Base-by-base conservation (phyloP, 1,140 invertebrate species). In the Daktulosphaira vitifoliae region DNA sequence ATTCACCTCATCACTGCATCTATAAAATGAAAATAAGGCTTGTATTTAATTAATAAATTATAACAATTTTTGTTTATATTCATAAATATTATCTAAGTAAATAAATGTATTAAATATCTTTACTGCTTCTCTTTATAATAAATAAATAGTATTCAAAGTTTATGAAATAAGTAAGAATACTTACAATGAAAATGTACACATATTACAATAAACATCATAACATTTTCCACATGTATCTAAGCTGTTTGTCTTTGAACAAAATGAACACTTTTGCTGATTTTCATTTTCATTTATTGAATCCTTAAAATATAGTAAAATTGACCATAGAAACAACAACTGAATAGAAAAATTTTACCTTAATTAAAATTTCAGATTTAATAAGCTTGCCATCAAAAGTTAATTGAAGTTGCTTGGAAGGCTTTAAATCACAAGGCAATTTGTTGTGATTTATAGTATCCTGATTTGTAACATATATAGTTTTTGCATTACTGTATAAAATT, bases 151-250 rank as follows among this genome's bases (percentile, higher is more conserved):
- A n/a, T n/a, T n/a, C 29, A 33, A 33, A 33, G 5, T 5, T 33
- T 33, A 33, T 33, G 5, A 33, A 33, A 33, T 33, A 33, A n/a
- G n/a, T 11, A 33, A 16, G n/a, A 26, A 29, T 48, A 48, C 56
- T 62, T 46, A 62, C 56, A 62, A 62, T 15, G 25, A 33, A 9
- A 62, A 62, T 62, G 42, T 29, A 62, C 42, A 62, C 42, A 62
- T 62, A n/a, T 48, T 48, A 11, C 56, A 62, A 62, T 46, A 62
- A 46, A 48, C n/a, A 2, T 62, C 56, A 46, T 15, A 3, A 46
- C 56, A 62, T 33, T 20, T 33, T 11, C 11, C 56, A 48, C 56
- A 62, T 13, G 46, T 20, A 48, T 62, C 56, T 22, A 62, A 62
- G 8, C 29, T 62, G 18, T 48, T 42, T 26, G 42, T 48, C 29